Evolutionary conservation across 2,888 invertebrate genomes (phyloP), one percentile per base, ranked within the genome.

Genomic region (Silvanus unidentatus): DNA sequence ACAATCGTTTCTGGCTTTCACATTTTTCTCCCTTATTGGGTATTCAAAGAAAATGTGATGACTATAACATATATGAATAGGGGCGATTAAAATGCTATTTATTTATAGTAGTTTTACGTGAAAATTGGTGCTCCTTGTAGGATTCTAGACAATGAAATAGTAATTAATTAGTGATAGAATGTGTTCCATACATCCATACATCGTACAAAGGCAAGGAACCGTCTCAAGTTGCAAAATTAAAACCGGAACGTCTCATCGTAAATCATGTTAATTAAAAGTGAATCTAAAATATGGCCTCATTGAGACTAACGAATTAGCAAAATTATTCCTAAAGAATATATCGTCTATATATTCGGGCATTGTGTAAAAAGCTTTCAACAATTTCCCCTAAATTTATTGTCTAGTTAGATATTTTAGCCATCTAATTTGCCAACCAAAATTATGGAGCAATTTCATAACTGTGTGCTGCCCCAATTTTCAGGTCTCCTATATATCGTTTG

Each of bases 261-360:
- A 54, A 55, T 55, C 55, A 55, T 47, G 46, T 49, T 55, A 55
- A 55, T 58, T 55, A 57, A 58, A 55, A 58, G 53, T 52, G 48
- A 50, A 50, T 49, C 48, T 49, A 53, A 52, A 51, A 55, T 49
- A 48, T 52, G 42, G 50, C 50, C 46, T 48, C 52, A 45, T 49
- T 45, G 52, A 57, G 52, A 57, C 57, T 57, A 57, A 58, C 57
- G 57, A 53, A 57, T 57, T 53, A 53, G 57, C 49, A 43, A 53
- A 54, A 52, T 55, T 52, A 57, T 58, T 55, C 52, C 44, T 45
- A 42, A 53, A 49, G 54, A 55, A 55, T 54, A 8, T 28, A 47
- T 53, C 30, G 45, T 45, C 40, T 48, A 40, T 45, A 44, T 49
- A 45, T 46, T 42, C 42, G n/a, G 29, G 22, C 16, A 37, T 37